Base-by-base conservation (phyloP, 1,140 invertebrate genomes). In the Lepidotrigona ventralis region DNA sequence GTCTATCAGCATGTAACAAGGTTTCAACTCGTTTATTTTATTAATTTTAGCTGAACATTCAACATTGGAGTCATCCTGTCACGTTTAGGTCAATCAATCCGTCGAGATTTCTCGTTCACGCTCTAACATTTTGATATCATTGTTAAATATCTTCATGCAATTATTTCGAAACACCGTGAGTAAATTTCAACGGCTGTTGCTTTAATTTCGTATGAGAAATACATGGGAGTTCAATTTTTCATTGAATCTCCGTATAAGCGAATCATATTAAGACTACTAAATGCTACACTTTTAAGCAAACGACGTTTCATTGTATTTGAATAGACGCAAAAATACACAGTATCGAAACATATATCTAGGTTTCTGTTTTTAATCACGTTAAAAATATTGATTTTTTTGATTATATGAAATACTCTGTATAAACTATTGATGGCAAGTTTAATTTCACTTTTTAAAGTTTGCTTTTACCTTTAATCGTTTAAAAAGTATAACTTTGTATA, bases 41-140 rank as follows among this genome's bases (percentile, higher is more conserved):
- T 79, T 79, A 70, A 79, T 69, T 69, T 69, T 51, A 23, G 39
- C 46, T 54, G 33, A 69, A 21, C 29, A 15, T n/a, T 19, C 51
- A 33, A 51, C 63, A 79, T 79, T 70, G 51, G 51, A 56, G 26
- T 79, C 74, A 76, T 54, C 19, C 64, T 39, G 76, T 79, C 76
- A 69, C 76, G 63, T 78, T 68, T 68, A 14, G 29, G 51, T 78
- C 76, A 53, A 78, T 68, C 63, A 51, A 54, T 29, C 29, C 17
- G 17, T 33, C 21, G 3, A 54, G 29, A 56, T 53, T 79, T 79
- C 53, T 53, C 51, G 26, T 23, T 46, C 63, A 19, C 17, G 39
- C 39, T 77, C 66, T 54, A 19, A 29, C 64, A 19, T 33, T 54
- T 29, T 6, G 12, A 53, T 53, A 71, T 53, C 69, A 46, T 71